phyloP scores from a whole-genome alignment of 2,888 invertebrate species.

The Timandra comae region DNA sequence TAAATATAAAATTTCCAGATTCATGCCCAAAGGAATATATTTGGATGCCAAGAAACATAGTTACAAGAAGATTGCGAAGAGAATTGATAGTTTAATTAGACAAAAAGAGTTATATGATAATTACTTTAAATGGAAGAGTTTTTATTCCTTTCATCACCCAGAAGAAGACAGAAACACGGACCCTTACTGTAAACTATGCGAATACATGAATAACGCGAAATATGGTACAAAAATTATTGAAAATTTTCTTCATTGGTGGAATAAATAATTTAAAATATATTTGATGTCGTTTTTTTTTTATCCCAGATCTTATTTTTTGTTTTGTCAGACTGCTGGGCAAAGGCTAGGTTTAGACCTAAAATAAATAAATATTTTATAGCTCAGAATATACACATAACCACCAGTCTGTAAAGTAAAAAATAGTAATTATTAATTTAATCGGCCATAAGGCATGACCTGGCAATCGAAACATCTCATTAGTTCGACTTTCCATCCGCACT shows the following conservation, averaged over 20 bases:
- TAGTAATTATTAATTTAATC: too few species aligned
- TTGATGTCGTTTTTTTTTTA: too few species aligned
- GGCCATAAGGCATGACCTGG: too few species aligned
- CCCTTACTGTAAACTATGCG: constrained; percentile 4
- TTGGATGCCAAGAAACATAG: constrained; percentile 25
- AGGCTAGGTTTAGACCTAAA: too few species aligned
- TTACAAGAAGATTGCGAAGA: constrained; percentile 20
- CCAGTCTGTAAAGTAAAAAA: too few species aligned
- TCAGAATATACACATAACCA: too few species aligned
- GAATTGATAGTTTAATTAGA: constrained; percentile 28
- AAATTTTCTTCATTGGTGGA: constrained; percentile 13
- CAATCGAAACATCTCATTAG: too few species aligned
- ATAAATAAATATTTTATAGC: too few species aligned
- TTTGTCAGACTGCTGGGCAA: too few species aligned
- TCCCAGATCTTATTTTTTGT: too few species aligned
- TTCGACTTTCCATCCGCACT: too few species aligned
- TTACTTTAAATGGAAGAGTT: constrained; percentile 38
- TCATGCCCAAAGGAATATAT: constrained; percentile 35
- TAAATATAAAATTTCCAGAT: constrained; percentile 21
- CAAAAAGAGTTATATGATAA: constrained; percentile 26
- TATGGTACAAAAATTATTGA: constrained; percentile 1
- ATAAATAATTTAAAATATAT: too few species aligned
- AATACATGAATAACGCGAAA: not conserved
- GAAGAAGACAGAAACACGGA: constrained; percentile 4
- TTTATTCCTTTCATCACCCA: constrained; percentile 29